Evolutionary conservation across 2,888 invertebrate species (phyloP).

Genomic region (Eretmocerus hayati): DNA sequence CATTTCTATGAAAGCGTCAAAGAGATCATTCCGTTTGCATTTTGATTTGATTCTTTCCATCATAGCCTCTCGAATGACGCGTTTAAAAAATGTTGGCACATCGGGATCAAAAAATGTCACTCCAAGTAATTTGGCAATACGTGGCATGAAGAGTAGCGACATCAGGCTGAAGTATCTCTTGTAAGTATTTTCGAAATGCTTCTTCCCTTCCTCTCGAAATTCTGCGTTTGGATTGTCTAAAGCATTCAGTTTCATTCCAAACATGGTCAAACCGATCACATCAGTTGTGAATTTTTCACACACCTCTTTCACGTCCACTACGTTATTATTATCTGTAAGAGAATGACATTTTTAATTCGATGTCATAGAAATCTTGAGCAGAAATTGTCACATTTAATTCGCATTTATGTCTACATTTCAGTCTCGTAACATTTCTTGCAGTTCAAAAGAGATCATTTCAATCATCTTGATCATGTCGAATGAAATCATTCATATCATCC

Average conservation of each 20-base stretch:
- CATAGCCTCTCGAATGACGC: slow-evolving; percentile 45
- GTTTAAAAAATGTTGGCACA: slow-evolving; percentile 42
- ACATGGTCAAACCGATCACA: slow-evolving; percentile 49
- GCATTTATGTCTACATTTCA: too few species aligned
- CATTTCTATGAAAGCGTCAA: slow-evolving; percentile 48
- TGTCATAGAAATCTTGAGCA: too few species aligned
- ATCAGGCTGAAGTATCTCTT: slow-evolving; percentile 41
- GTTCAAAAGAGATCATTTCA: too few species aligned
- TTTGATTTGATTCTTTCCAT: slow-evolving; percentile 42
- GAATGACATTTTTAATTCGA: too few species aligned
- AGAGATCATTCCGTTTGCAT: slow-evolving; percentile 43
- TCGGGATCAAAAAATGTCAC: slow-evolving; percentile 43
- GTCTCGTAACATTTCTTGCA: too few species aligned
- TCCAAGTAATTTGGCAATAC: slow-evolving; percentile 37
- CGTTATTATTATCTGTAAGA: slow-evolving; percentile 32
- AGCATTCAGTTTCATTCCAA: slow-evolving; percentile 47
- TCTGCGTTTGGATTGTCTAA: slow-evolving; percentile 45
- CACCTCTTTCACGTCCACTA: slow-evolving; percentile 27
- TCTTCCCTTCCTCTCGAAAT: slow-evolving; percentile 45
- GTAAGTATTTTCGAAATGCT: slow-evolving; percentile 41
- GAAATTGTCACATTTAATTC: too few species aligned
- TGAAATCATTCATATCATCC: too few species aligned
- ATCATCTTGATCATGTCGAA: too few species aligned
- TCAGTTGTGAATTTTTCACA: slow-evolving; percentile 41
- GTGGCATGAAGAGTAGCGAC: slow-evolving; percentile 46